phyloP scores from a whole-genome alignment of 2,113 vertebrate genomes.

The Saiga tatarica region DNA sequence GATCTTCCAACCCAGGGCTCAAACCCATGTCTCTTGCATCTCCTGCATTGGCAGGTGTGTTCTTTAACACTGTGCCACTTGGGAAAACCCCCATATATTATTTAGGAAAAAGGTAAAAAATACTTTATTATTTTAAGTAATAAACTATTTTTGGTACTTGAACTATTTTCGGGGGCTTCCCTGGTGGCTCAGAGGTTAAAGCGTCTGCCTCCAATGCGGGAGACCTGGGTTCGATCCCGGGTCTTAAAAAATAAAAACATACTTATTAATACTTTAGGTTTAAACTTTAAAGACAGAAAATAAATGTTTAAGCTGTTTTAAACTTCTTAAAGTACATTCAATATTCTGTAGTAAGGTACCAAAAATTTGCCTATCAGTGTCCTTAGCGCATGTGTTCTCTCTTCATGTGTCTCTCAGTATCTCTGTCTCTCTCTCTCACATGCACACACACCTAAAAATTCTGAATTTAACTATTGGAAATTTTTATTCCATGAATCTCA shows the following conservation, averaged over 20 bases:
- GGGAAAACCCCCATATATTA: background rate
- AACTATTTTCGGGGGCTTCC: background rate
- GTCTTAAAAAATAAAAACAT: background rate
- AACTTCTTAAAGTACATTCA: constrained; percentile 15
- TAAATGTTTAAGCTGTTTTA: background rate
- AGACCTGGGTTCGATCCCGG: too few relatives aligned
- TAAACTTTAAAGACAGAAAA: constrained; percentile 27
- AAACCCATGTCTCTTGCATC: background rate
- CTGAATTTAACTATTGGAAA: background rate
- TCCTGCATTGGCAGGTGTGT: background rate
- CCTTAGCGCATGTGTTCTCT: background rate
- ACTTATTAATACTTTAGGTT: background rate
- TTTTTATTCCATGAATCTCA: background rate
- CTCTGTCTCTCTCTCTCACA: background rate
- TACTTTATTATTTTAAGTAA: background rate
- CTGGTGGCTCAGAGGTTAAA: too few relatives aligned
- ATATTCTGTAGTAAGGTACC: background rate
- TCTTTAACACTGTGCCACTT: background rate
- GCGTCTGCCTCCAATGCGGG: too few relatives aligned
- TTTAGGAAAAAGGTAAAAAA: background rate
- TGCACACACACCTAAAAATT: background rate
- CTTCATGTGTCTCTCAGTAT: background rate
- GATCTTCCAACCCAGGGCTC: background rate
- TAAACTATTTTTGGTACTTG: background rate
- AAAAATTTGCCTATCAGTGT: background rate